These are phyloP conservation scores for Crotalus horridus DNA, from an alignment of 2,113 vertebrate species.

Conservation along the genomic window DNA sequence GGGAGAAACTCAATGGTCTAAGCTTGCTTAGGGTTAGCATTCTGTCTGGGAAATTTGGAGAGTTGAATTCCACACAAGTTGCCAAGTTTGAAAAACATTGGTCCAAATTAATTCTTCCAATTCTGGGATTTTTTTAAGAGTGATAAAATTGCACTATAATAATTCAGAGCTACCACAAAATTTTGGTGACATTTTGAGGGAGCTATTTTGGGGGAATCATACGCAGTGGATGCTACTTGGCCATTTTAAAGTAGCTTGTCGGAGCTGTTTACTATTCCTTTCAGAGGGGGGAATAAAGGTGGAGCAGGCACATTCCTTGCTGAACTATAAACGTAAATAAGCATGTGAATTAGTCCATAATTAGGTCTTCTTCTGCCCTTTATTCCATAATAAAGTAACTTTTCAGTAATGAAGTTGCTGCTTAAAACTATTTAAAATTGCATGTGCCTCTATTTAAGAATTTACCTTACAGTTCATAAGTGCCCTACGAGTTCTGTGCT, in stretches of 20 bases:
- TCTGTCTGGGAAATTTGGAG: neutral
- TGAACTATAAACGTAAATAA: neutral
- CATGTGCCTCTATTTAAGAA: neutral
- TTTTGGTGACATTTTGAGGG: neutral
- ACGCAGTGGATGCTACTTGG: neutral
- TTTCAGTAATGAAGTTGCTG: neutral
- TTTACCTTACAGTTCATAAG: neutral
- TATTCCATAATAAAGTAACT: neutral
- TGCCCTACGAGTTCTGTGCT: neutral
- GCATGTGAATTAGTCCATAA: neutral
- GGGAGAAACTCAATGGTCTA: neutral
- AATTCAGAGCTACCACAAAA: neutral
- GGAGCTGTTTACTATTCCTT: neutral
- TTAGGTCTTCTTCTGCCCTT: neutral
- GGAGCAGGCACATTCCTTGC: neutral
- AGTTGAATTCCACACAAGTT: neutral
- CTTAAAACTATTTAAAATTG: neutral
- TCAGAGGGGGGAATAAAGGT: neutral
- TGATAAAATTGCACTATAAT: neutral
- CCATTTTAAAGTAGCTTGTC: neutral
- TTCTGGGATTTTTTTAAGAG: neutral
- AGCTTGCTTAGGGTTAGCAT: neutral
- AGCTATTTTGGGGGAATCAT: neutral
- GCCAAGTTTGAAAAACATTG: neutral
- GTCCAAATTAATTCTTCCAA: neutral